phyloP scores from a whole-genome alignment of 2,888 invertebrate genomes.

The Ennomos erosarius region DNA sequence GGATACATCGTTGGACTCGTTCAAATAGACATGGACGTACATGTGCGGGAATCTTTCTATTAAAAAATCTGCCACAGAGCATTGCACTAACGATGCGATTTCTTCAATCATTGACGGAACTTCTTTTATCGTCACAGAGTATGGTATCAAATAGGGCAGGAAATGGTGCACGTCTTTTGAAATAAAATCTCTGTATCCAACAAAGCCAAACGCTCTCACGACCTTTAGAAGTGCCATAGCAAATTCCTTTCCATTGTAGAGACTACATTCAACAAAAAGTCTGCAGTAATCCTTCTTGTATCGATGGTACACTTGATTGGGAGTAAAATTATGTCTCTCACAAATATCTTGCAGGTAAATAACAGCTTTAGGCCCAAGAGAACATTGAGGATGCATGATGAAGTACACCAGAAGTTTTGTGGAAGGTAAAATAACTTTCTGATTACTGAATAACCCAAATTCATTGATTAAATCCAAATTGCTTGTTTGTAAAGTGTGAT shows the following conservation, averaged over 20 bases:
- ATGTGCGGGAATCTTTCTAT: slow-evolving; percentile 88
- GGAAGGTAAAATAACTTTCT: slow-evolving; percentile 70
- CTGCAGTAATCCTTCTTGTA: slow-evolving; percentile 87
- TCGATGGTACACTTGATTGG: slow-evolving; percentile 85
- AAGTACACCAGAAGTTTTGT: slow-evolving; percentile 85
- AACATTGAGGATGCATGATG: slow-evolving; percentile 87
- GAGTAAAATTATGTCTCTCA: slow-evolving; percentile 78
- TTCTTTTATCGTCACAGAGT: slow-evolving; percentile 83
- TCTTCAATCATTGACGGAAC: slow-evolving; percentile 87
- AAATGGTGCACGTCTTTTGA: slow-evolving; percentile 89
- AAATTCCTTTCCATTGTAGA: slow-evolving; percentile 84
- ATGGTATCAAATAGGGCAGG: slow-evolving; percentile 86
- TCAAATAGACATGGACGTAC: slow-evolving; percentile 89
- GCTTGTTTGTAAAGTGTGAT: slow-evolving; percentile 82
- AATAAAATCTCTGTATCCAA: slow-evolving; percentile 88
- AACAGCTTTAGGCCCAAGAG: slow-evolving; percentile 83
- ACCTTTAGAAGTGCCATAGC: slow-evolving; percentile 86
- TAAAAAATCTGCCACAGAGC: slow-evolving; percentile 86
- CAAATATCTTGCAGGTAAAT: slow-evolving; percentile 85
- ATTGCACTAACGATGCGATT: slow-evolving; percentile 85
- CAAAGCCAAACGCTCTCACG: slow-evolving; percentile 88
- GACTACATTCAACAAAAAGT: slow-evolving; percentile 86
- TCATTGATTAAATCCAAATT: slow-evolving; percentile 82
- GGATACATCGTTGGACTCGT: slow-evolving; percentile 84
- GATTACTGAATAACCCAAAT: slow-evolving; percentile 70